These are phyloP conservation scores for Phalera bucephala DNA, from an alignment of 2,888 invertebrate species.

Conservation along the genomic window DNA sequence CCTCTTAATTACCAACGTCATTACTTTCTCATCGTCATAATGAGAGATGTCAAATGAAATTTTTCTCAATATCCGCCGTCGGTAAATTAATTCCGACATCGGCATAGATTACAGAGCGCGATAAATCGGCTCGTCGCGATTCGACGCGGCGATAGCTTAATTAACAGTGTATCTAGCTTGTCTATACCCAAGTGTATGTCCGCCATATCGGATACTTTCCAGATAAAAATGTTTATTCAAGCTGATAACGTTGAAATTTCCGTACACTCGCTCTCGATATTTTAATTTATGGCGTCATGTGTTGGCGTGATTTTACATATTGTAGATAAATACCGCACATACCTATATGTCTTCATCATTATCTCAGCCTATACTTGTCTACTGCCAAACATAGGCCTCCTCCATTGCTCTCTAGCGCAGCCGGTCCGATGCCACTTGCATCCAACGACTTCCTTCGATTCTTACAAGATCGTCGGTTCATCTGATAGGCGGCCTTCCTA, in stretches of 20 bases:
- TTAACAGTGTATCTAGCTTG: conserved; percentile 35
- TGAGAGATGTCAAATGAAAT: conserved; percentile 15
- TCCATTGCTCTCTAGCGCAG: too few relatives aligned
- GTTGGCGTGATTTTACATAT: too few relatives aligned
- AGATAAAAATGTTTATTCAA: neutral
- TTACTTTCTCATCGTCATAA: conserved; percentile 5
- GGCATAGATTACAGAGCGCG: conserved; percentile 37
- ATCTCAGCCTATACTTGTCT: too few relatives aligned
- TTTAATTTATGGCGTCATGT: neutral
- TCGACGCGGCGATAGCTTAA: conserved; percentile 33
- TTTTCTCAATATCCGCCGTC: conserved; percentile 17
- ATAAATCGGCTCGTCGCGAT: conserved; percentile 33
- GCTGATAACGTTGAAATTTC: neutral
- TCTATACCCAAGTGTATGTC: neutral
- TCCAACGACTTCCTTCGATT: too few relatives aligned
- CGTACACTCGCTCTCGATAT: neutral
- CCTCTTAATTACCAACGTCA: neutral
- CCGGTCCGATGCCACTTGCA: too few relatives aligned
- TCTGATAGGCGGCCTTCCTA: too few relatives aligned
- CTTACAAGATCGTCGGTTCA: too few relatives aligned
- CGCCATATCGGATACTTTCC: neutral
- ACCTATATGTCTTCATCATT: too few relatives aligned
- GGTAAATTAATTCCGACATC: conserved; percentile 33
- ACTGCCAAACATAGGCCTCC: too few relatives aligned
- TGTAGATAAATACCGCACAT: too few relatives aligned